phyloP scores from a whole-genome alignment of 2,797 vertebrate genomes.

The Buceros bicornis region DNA sequence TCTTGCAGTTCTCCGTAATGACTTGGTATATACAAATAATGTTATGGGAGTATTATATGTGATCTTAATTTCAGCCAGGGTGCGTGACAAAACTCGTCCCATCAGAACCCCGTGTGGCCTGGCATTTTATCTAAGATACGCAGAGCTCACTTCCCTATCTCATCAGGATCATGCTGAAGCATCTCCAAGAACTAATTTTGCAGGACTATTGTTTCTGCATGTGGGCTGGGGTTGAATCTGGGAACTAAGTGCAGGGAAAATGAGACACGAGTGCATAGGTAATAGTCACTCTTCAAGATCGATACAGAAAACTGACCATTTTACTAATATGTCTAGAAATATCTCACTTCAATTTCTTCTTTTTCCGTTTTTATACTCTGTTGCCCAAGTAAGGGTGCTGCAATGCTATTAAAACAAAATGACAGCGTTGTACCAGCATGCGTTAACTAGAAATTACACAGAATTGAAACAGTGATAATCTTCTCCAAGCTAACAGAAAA shows the following conservation, averaged over 20 bases:
- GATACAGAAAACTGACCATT: neutral
- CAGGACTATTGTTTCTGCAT: neutral
- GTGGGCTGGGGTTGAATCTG: neutral
- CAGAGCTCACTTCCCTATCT: neutral
- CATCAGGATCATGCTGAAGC: neutral
- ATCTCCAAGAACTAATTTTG: neutral
- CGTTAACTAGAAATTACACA: slow-evolving; percentile 18
- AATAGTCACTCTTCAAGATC: neutral
- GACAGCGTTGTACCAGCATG: neutral
- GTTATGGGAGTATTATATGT: neutral
- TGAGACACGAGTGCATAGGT: neutral
- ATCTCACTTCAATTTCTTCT: neutral
- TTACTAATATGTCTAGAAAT: neutral
- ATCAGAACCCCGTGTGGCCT: neutral
- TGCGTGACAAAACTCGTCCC: neutral
- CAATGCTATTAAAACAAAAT: neutral
- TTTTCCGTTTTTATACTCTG: neutral
- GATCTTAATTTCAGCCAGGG: neutral
- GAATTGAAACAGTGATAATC: neutral
- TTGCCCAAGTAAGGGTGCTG: neutral
- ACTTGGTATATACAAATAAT: neutral
- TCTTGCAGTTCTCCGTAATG: neutral
- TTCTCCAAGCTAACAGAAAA: neutral
- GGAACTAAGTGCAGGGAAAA: neutral
- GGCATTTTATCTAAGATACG: neutral